phyloP scores from a whole-genome alignment of 1,140 invertebrate species.

The Trachymyrmex septentrionalis region DNA sequence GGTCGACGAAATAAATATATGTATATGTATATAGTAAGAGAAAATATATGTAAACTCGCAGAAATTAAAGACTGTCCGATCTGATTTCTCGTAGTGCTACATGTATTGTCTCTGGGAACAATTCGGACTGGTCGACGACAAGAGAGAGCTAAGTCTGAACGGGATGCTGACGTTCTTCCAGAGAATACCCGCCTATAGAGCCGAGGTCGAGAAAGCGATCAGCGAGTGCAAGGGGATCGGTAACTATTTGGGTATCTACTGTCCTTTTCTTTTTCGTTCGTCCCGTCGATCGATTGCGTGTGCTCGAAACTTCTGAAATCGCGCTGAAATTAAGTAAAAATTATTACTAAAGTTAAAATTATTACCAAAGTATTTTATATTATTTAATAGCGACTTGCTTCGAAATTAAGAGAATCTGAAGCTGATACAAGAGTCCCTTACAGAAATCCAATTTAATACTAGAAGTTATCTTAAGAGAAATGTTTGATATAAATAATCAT shows the following conservation, averaged over 20 bases:
- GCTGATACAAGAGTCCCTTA: not conserved
- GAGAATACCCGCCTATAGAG: conserved; percentile 82
- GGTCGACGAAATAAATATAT: not conserved
- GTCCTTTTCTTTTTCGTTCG: conserved; percentile 60
- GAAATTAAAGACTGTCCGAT: not conserved
- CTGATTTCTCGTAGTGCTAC: conserved; percentile 79
- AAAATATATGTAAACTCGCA: not conserved
- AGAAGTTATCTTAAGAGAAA: too few species aligned
- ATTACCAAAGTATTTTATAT: not conserved
- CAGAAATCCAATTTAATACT: too few species aligned
- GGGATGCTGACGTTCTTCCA: conserved; percentile 84
- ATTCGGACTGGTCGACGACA: conserved; percentile 82
- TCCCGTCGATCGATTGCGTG: conserved; percentile 62
- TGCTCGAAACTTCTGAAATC: conserved; percentile 53
- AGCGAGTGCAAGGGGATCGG: conserved; percentile 81
- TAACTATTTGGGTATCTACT: conserved; percentile 81
- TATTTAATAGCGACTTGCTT: not conserved
- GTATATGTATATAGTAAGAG: too few species aligned
- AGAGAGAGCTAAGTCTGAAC: conserved; percentile 80
- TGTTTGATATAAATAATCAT: too few species aligned
- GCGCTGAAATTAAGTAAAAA: not conserved
- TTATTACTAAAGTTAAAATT: not conserved
- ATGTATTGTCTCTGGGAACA: conserved; percentile 84
- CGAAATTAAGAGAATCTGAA: not conserved
- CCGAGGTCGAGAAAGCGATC: conserved; percentile 79